phyloP scores from a whole-genome alignment of 1,140 invertebrate genomes.

The Ephestia elutella region DNA sequence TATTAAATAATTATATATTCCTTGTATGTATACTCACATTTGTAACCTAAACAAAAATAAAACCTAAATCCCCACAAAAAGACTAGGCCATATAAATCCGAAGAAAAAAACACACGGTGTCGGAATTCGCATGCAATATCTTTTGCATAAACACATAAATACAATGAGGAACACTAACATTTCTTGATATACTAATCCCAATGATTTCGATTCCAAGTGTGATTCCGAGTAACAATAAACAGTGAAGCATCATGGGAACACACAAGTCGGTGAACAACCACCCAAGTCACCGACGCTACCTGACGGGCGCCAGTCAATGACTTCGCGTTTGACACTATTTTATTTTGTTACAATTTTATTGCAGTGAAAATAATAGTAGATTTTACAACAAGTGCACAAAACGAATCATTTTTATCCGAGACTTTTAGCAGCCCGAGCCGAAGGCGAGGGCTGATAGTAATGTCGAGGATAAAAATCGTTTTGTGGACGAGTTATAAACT shows the following conservation, averaged over 20 bases:
- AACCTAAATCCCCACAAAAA: no score
- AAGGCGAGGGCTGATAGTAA: no score
- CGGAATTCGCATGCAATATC: neutral
- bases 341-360: no score
- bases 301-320: constrained; percentile 17
- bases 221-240: constrained; percentile 8
- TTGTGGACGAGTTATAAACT: no score
- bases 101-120: neutral
- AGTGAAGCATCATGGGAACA: constrained; percentile 19
- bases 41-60: no score
- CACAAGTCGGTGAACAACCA: constrained; percentile 30
- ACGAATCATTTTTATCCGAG: no score
- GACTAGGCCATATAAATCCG: constrained; percentile 12
- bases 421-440: no score
- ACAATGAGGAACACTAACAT: constrained; percentile 1
- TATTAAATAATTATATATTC: no score
- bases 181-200: neutral
- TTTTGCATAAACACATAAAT: constrained; percentile 6
- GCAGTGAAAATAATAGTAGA: no score
- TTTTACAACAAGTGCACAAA: no score
- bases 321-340: neutral
- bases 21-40: no score
- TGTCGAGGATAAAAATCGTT: no score
- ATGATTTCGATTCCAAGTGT: constrained; percentile 6
- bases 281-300: constrained; percentile 31